Evolutionary conservation across 2,113 vertebrate genomes (phyloP).

Genomic region (Nymphicus hollandicus): DNA sequence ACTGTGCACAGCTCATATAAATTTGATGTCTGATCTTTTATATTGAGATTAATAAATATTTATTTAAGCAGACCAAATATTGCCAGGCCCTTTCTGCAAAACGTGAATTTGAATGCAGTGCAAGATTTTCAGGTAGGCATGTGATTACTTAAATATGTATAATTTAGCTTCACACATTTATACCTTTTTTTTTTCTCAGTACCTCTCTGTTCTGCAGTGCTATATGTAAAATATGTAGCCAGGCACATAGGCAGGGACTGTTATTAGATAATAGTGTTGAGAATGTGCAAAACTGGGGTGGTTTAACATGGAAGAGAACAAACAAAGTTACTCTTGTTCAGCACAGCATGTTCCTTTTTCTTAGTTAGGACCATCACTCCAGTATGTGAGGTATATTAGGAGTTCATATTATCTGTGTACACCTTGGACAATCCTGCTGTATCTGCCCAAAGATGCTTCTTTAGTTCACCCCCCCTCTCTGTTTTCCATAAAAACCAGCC

Average conservation of each 20-base stretch:
- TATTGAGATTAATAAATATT: slow-evolving; percentile 63
- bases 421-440: neutral
- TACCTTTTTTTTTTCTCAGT: neutral
- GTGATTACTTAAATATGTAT: neutral
- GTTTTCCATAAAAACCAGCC: neutral
- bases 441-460: neutral
- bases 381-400: neutral
- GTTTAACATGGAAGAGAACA: neutral
- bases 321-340: slow-evolving; percentile 14
- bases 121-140: slow-evolving; percentile 23
- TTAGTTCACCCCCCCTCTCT: neutral
- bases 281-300: neutral
- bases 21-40: slow-evolving; percentile 64
- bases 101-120: neutral
- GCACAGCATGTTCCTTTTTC: neutral
- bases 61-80: slow-evolving; percentile 49
- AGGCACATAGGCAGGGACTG: neutral
- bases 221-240: neutral
- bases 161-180: slow-evolving; percentile 16
- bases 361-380: neutral
- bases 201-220: slow-evolving; percentile 14
- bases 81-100: neutral
- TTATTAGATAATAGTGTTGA: neutral
- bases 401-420: neutral
- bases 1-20: slow-evolving; percentile 32